Base-by-base conservation (phyloP, 1,140 invertebrate genomes). In the Cydia strobilella region DNA sequence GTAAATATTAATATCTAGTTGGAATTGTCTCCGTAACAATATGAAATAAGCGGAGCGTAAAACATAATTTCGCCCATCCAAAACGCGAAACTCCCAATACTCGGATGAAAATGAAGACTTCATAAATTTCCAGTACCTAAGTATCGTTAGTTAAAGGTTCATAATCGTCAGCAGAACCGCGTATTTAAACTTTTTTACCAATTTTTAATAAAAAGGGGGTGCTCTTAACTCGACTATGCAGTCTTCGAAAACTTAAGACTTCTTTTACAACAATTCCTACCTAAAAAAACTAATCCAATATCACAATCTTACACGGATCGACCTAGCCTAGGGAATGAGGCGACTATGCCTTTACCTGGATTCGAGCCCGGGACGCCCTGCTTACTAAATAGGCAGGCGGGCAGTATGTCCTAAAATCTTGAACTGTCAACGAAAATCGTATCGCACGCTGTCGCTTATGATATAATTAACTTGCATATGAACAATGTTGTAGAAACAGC, bases 1-100 rank as follows among this genome's bases (percentile, higher is more conserved):
- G 84, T 86, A 84, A 86, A 86, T 82, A 83, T 88, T 88, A 86
- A 85, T 83, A 84, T 81, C 83, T 77, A 78, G 75, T 78, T 71
- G 73, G 76, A 82, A 80, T 81, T 79, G 78, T 82, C 78, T 39
- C 72, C 72, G 72, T 73, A 69, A 69, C 65, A 69, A 69, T 39
- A 69, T 69, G 65, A 69, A 35, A 39, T 35, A 69, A 69, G n/a
- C 65, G 65, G 31, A 69, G 65, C 65, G 65, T 59, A 59, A 59
- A 59, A 59, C 54, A n/a, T 59, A n/a, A 59, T 59, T n/a, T 59
- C 54, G 54, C 20, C 18, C 54, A 23, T 10, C 54, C 20, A 3
- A 59, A 59, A 59, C 54, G 20, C 9, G 54, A 23, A 59, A n/a
- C n/a, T 1, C 18, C 54, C 9, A 12, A 23, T 59, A 59, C 18